These are phyloP conservation scores for Lumbricus terrestris DNA, from an alignment of 2,888 invertebrate species.

Conservation along the genomic window DNA sequence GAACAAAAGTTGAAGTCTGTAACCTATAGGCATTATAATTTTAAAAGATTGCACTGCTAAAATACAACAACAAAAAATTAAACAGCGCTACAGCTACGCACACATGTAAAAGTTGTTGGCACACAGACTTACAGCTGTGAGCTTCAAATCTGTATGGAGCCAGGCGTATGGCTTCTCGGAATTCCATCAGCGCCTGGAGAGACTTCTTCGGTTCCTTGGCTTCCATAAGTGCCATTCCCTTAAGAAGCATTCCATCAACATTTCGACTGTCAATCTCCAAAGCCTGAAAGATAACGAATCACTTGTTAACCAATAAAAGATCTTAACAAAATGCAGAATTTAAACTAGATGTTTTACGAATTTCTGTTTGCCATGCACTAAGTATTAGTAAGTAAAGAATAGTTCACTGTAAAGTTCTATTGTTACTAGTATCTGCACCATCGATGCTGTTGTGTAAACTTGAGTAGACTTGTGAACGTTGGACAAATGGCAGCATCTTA, in stretches of 20 bases:
- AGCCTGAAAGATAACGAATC: slow-evolving; percentile 61
- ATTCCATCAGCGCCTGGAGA: slow-evolving; percentile 69
- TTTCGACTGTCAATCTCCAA: slow-evolving; percentile 68
- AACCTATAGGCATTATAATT: too few relatives aligned
- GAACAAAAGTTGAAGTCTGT: neutral
- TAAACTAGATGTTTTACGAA: too few relatives aligned
- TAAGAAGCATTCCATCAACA: slow-evolving; percentile 73
- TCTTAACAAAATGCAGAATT: neutral
- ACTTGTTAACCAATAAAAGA: neutral
- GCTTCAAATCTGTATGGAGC: slow-evolving; percentile 72
- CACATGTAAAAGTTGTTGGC: neutral
- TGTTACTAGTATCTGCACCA: too few relatives aligned
- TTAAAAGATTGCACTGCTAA: neutral
- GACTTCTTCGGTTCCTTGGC: slow-evolving; percentile 70
- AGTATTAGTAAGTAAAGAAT: too few relatives aligned
- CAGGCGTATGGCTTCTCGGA: slow-evolving; percentile 67
- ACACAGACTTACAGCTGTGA: slow-evolving; percentile 65
- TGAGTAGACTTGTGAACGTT: too few relatives aligned
- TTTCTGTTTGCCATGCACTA: too few relatives aligned
- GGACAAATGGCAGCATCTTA: too few relatives aligned
- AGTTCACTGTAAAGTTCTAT: too few relatives aligned
- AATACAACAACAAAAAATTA: neutral
- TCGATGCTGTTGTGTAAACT: too few relatives aligned
- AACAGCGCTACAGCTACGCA: neutral
- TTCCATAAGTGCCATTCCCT: slow-evolving; percentile 70